Conservation (phyloP, 2,113 vertebrate genomes). For the Rhodinocichla rosea region DNA sequence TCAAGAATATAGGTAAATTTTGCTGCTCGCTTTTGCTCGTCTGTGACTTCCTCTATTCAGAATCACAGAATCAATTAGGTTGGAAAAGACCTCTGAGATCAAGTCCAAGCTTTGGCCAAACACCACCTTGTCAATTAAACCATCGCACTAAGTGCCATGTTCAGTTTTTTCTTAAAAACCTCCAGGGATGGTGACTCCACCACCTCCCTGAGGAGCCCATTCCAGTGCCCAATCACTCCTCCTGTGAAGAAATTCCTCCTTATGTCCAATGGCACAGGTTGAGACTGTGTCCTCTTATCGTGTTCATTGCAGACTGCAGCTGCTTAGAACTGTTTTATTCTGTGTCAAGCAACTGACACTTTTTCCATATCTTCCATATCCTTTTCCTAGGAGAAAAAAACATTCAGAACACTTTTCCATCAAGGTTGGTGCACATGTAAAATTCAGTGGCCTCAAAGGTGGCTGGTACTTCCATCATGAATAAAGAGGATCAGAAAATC, state of each 20-base stretch:
- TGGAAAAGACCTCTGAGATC: neutral
- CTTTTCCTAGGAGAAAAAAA: neutral
- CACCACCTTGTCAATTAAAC: neutral
- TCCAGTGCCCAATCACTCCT: neutral
- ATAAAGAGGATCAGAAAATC: neutral
- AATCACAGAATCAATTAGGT: neutral
- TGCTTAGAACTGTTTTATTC: neutral
- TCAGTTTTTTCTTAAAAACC: neutral
- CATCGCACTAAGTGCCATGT: neutral
- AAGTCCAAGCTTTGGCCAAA: neutral
- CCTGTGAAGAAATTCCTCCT: neutral
- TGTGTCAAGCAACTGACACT: neutral
- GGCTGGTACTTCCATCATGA: neutral
- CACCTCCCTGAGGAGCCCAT: neutral
- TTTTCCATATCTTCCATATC: neutral
- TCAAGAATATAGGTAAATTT: neutral
- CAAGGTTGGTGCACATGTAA: neutral
- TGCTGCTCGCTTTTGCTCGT: neutral
- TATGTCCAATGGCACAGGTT: neutral
- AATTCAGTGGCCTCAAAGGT: neutral
- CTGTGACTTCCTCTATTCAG: neutral
- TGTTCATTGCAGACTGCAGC: neutral
- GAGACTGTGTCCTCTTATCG: fast-evolving
- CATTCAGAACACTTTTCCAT: neutral
- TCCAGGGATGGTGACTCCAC: neutral